Percentiles rank a stretch among this genome's conserved stretches.
These are phyloP conservation scores for Cylloceria caligata DNA, from an alignment of 2,888 invertebrate genomes.

Conservation along the genomic window DNA sequence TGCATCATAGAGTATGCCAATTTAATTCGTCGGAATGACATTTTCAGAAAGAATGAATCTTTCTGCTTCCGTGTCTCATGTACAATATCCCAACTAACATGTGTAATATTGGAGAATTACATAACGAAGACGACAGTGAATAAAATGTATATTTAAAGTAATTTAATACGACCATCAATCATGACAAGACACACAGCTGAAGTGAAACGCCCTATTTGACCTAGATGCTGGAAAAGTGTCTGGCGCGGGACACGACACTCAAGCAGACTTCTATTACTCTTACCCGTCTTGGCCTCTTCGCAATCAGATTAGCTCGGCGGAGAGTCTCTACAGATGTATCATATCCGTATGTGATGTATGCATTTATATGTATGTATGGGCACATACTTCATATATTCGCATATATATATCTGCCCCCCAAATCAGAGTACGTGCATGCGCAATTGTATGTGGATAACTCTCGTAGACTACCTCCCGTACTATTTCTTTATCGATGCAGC, in stretches of 20 bases:
- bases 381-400: not conserved
- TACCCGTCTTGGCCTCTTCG: slow-evolving; percentile 48
- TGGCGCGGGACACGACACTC: slow-evolving; percentile 36
- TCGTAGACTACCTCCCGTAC: not conserved
- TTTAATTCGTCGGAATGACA: too few relatives aligned
- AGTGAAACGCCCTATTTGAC: slow-evolving; percentile 54
- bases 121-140: not conserved
- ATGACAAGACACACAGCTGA: slow-evolving; percentile 13
- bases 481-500: not conserved
- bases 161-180: slow-evolving; percentile 39
- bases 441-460: not conserved
- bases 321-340: slow-evolving; percentile 51
- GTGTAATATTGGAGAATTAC: slow-evolving; percentile 1
- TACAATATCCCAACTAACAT: too few relatives aligned
- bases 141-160: slow-evolving; percentile 44
- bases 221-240: slow-evolving; percentile 48
- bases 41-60: too few relatives aligned
- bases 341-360: slow-evolving; percentile 47
- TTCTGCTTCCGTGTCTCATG: too few relatives aligned
- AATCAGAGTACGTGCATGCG: not conserved
- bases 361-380: not conserved
- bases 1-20: too few relatives aligned
- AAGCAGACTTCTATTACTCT: slow-evolving; percentile 50
- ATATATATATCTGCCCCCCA: not conserved
- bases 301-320: slow-evolving; percentile 56